Base-by-base conservation (phyloP, 1,140 invertebrate species). In the Hylaeus volcanicus region DNA sequence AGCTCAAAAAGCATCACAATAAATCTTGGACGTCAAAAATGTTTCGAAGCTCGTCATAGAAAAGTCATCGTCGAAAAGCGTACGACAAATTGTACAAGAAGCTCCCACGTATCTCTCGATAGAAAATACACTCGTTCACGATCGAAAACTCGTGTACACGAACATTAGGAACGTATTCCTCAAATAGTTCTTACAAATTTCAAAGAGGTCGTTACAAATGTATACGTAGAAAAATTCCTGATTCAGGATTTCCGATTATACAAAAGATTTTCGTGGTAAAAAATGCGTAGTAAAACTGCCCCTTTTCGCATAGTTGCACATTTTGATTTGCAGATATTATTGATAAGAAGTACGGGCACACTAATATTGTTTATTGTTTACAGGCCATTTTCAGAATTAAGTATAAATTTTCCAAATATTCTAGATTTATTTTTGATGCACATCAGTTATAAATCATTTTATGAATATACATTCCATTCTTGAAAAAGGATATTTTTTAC, bases 151-250 rank as follows among this genome's bases (percentile, higher is more conserved):
- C 9, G 1, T 5, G 43, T 2, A 37, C 61, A 43, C 6, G 45
- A 55, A 71, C 12, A 37, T 58, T 14, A 26, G n/a, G 55, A 12
- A 8, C 11, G 37, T 1, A 12, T 70, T 11, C 39, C 45, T 5
- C 37, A 43, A 12, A 5, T 26, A 1, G 37, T 51, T 45, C 1
- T 3, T 69, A 60, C 11, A 60, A 60, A 60, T 4, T 15, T 4
- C 66, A 37, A 71, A 12, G 41, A 43, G 56, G 15, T 8, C 26
- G 26, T 26, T 79, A 73, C 26, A 79, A 79, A 79, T 48, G 51
- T 12, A 45, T 51, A 5, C 70, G 43, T 74, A 64, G 77, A 79
- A 79, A 79, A 79, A 9, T 15, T 58, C 3, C 8, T 26, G 37
- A 39, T 64, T 55, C 26, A 15, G 26, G 41, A 45, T 65, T 26